Conservation (phyloP, 2,888 invertebrate species). For the Drosophila austrosaltans region DNA sequence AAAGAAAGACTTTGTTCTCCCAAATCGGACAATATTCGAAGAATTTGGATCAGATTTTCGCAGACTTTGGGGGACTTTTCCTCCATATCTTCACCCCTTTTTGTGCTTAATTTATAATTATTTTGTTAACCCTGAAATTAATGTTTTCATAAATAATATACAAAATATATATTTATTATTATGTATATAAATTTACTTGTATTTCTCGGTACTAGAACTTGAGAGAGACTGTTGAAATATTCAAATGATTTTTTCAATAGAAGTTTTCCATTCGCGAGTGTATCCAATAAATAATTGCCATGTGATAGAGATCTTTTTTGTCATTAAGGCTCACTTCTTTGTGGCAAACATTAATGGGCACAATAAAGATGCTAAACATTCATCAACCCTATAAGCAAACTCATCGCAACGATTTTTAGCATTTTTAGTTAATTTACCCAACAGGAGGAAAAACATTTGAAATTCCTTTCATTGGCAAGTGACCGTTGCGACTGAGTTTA, state of each 20-base stretch:
- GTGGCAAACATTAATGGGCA: conserved; percentile 60
- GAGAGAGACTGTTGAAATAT: too few species aligned
- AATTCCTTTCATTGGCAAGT: conserved; percentile 63
- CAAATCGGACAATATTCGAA: too few species aligned
- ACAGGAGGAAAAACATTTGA: conserved; percentile 72
- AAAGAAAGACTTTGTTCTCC: too few species aligned
- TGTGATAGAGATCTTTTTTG: conserved; percentile 20
- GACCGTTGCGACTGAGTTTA: conserved; percentile 40
- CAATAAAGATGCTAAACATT: conserved; percentile 54
- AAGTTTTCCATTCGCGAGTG: background rate
- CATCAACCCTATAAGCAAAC: conserved; percentile 75
- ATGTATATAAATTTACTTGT: too few species aligned
- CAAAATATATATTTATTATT: too few species aligned
- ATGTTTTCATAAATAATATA: too few species aligned
- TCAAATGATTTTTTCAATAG: background rate
- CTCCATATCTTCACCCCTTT: too few species aligned
- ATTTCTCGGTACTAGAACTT: too few species aligned
- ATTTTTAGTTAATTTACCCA: conserved; percentile 82
- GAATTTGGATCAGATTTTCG: too few species aligned
- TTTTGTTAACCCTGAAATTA: too few species aligned
- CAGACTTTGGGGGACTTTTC: too few species aligned
- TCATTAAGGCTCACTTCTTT: conserved; percentile 46
- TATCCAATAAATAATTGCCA: background rate
- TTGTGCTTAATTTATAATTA: too few species aligned
- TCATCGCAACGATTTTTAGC: conserved; percentile 79